phyloP scores from a whole-genome alignment of 2,113 vertebrate genomes.

The Otocyon megalotis region DNA sequence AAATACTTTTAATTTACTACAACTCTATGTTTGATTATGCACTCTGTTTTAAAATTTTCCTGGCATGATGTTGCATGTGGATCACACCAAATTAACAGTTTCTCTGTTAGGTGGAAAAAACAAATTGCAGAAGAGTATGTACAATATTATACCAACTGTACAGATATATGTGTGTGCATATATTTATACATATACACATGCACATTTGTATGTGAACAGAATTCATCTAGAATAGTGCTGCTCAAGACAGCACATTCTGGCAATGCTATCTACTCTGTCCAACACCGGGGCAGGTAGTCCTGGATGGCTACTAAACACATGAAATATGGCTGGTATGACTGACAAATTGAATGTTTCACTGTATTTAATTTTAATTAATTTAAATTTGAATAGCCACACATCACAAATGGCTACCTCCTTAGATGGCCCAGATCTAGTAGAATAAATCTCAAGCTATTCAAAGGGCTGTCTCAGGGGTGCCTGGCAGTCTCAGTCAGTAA shows the following conservation, averaged over 20 bases:
- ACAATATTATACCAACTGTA: slow-evolving; percentile 48
- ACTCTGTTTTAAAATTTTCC: slow-evolving; percentile 48
- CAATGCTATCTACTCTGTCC: background rate
- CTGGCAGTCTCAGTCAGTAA: no score
- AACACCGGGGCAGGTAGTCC: background rate
- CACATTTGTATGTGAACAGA: background rate
- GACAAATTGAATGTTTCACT: background rate
- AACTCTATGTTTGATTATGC: slow-evolving; percentile 9
- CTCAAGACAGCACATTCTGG: background rate
- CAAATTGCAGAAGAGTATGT: slow-evolving; percentile 34
- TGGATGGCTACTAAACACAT: background rate
- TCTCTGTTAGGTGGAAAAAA: slow-evolving; percentile 56
- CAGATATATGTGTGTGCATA: background rate
- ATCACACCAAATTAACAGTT: slow-evolving; percentile 68
- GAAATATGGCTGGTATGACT: background rate
- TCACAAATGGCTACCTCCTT: background rate
- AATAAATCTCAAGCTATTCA: background rate
- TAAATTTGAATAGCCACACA: background rate
- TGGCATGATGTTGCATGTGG: slow-evolving; percentile 54
- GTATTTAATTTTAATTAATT: background rate
- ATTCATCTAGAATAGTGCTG: background rate
- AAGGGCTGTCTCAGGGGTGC: background rate
- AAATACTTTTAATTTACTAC: background rate
- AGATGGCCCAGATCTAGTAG: background rate
- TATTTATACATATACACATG: background rate